Evolutionary conservation across 1,140 invertebrate genomes (phyloP).

Genomic region (Pseudomyrmex pallidus): DNA sequence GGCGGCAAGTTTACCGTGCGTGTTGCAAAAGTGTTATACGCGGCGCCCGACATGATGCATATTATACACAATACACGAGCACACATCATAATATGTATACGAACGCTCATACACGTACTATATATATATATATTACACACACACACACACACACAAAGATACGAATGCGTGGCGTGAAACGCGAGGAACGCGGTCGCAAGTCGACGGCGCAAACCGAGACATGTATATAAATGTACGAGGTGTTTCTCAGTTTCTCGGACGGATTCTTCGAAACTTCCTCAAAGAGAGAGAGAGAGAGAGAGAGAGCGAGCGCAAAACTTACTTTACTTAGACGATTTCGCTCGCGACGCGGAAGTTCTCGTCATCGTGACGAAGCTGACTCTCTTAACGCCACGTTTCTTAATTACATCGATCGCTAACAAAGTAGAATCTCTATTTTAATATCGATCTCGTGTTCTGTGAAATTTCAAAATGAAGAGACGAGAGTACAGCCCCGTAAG

Average conservation of each 20-base stretch:
- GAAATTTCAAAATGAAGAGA: constrained; percentile 6
- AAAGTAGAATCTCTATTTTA: not conserved
- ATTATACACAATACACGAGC: constrained; percentile 28
- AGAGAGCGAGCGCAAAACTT: not conserved
- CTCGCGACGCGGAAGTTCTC: not conserved
- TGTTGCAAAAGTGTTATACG: constrained; percentile 41
- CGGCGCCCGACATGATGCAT: constrained; percentile 36
- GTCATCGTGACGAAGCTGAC: not conserved
- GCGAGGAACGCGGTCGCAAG: constrained; percentile 31
- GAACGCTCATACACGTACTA: constrained; percentile 38
- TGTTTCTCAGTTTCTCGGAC: constrained; percentile 3
- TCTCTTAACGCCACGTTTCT: too few species aligned
- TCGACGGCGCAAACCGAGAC: constrained; percentile 42
- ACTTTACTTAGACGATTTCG: not conserved
- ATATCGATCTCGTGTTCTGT: not conserved
- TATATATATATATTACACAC: constrained; percentile 21
- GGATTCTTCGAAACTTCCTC: constrained; percentile 1
- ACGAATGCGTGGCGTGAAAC: constrained; percentile 48
- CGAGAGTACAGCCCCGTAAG: too few species aligned
- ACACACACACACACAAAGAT: constrained; percentile 7
- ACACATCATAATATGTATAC: constrained; percentile 39
- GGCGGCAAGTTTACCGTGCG: constrained; percentile 54
- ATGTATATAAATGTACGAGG: constrained; percentile 33
- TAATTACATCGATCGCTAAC: not conserved
- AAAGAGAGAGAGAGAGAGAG: too few species aligned